Evolutionary conservation across 2,888 invertebrate genomes (phyloP).

Genomic region (Diadromus collaris): DNA sequence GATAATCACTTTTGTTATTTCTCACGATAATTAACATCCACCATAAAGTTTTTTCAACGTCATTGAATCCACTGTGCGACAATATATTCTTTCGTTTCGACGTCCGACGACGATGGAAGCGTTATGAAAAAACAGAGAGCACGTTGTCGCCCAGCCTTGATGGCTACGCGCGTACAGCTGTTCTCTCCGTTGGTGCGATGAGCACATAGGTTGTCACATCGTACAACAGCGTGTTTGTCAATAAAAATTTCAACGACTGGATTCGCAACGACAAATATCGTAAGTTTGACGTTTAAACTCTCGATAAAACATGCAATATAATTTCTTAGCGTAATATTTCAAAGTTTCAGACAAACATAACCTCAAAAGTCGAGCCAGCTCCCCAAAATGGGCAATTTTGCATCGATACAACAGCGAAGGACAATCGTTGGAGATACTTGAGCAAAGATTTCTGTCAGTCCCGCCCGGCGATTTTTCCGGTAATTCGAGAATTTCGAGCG

Average conservation of each 20-base stretch:
- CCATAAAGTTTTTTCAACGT: not conserved
- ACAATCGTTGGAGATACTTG: not conserved
- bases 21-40: not conserved
- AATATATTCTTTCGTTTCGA: not conserved
- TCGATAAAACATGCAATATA: not conserved
- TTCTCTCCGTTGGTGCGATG: not conserved
- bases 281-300: not conserved
- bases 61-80: not conserved
- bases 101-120: not conserved
- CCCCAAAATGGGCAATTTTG: not conserved
- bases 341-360: conserved; percentile 4
- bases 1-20: not conserved
- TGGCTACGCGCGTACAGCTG: not conserved
- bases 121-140: not conserved
- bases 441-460: not conserved
- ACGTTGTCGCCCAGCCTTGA: not conserved
- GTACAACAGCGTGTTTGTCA: not conserved
- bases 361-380: not conserved
- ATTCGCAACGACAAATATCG: not conserved
- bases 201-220: not conserved
- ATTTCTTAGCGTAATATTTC: not conserved
- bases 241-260: not conserved
- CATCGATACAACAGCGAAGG: not conserved
- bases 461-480: not conserved
- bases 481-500: not conserved